A percentile compares a stretch with the other conserved stretches of the same genome.
Conservation (phyloP, 1,140 invertebrate genomes). For the Thalassaphorura encarpata region DNA sequence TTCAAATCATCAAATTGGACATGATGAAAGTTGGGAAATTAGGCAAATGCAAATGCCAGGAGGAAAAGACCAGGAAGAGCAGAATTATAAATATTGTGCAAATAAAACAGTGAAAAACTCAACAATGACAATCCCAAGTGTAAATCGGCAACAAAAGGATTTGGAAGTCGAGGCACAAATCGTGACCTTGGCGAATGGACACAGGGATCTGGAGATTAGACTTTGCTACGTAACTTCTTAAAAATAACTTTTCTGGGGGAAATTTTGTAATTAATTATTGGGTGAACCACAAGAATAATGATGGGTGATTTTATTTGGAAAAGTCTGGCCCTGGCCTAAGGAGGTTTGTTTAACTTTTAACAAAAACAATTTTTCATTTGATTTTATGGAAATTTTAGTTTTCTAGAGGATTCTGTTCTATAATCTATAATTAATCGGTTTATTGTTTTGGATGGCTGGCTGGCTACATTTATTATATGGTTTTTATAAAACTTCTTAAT, state of each 20-base stretch:
- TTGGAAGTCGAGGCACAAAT: constrained; percentile 30
- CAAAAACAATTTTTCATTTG: too few species aligned
- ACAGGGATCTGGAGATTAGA: constrained; percentile 31
- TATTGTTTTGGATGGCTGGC: too few species aligned
- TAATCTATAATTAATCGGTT: too few species aligned
- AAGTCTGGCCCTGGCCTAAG: too few species aligned
- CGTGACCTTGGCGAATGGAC: constrained; percentile 28
- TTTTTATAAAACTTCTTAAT: too few species aligned
- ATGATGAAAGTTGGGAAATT: not conserved
- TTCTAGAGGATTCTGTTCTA: too few species aligned
- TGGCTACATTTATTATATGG: too few species aligned
- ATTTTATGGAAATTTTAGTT: too few species aligned
- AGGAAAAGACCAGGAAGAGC: not conserved
- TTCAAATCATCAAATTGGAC: not conserved
- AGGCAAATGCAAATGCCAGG: not conserved
- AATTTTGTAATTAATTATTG: not conserved
- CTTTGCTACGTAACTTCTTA: constrained; percentile 28
- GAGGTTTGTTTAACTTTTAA: too few species aligned
- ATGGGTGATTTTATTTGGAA: too few species aligned
- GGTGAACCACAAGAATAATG: too few species aligned
- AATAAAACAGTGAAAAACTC: not conserved
- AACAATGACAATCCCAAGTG: not conserved
- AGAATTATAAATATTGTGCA: not conserved
- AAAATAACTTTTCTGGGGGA: not conserved
- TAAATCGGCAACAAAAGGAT: constrained; percentile 12